These are phyloP conservation scores for Hydriomena furcata DNA, from an alignment of 2,888 invertebrate genomes.

Conservation along the genomic window DNA sequence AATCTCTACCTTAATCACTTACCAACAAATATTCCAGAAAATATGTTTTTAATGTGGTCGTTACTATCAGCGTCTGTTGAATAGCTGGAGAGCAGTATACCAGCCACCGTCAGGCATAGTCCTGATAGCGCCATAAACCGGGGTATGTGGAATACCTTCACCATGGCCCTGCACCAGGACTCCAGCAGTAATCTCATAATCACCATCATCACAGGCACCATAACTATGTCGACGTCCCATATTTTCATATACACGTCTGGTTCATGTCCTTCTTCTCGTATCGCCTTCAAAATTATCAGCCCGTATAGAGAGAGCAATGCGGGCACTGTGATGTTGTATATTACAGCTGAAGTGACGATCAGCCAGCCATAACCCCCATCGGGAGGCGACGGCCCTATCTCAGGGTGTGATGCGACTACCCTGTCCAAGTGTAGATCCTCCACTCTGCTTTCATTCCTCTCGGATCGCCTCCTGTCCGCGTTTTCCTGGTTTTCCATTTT, in stretches of 20 bases:
- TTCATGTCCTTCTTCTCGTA: conserved; percentile 74
- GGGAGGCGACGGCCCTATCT: conserved; percentile 86
- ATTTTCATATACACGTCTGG: conserved; percentile 65
- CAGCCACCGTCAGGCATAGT: conserved; percentile 83
- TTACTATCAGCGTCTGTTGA: conserved; percentile 72
- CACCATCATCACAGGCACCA: conserved; percentile 84
- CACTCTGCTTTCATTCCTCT: conserved; percentile 51
- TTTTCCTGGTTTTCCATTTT: conserved; percentile 61
- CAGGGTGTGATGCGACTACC: conserved; percentile 85
- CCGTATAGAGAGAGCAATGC: conserved; percentile 82
- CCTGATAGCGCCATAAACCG: conserved; percentile 82
- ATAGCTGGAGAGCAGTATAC: conserved; percentile 79
- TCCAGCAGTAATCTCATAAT: conserved; percentile 83
- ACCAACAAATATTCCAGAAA: conserved; percentile 81
- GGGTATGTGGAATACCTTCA: conserved; percentile 83
- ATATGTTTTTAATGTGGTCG: conserved; percentile 74
- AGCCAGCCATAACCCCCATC: conserved; percentile 88
- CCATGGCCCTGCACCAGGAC: conserved; percentile 83
- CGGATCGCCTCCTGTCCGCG: conserved; percentile 39
- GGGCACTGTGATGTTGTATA: conserved; percentile 85
- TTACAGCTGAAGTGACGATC: conserved; percentile 81
- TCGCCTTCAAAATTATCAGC: conserved; percentile 78
- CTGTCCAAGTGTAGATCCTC: conserved; percentile 81
- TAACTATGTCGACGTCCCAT: conserved; percentile 84
- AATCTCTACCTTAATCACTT: conserved; percentile 38